These are phyloP conservation scores for Muntiacus muntjak DNA, from an alignment of 2,113 vertebrate species.

Conservation along the genomic window DNA sequence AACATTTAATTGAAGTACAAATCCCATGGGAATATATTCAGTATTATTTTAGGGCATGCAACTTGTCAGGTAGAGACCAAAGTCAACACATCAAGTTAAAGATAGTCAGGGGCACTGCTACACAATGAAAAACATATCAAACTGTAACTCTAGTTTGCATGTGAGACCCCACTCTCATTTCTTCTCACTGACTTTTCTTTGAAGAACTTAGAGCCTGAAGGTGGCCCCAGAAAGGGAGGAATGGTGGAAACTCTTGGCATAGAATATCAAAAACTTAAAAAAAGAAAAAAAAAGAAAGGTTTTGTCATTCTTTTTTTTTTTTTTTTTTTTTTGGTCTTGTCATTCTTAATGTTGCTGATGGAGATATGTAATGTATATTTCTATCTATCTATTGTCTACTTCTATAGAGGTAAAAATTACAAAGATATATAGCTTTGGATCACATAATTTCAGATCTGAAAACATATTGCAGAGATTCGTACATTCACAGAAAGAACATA, in stretches of 20 bases:
- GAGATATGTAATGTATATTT: not conserved
- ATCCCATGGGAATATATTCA: not conserved
- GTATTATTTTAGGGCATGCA: not conserved
- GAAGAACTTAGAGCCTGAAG: rapidly evolving
- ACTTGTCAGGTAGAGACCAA: not conserved
- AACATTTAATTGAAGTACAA: not conserved
- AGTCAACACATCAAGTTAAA: not conserved
- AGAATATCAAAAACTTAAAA: not conserved
- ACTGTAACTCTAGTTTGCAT: not conserved
- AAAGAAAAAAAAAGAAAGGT: not conserved
- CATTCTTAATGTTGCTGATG: not conserved
- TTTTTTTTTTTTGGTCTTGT: too few relatives aligned
- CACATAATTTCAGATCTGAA: not conserved
- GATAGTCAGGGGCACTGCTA: too few relatives aligned
- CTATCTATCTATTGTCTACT: not conserved
- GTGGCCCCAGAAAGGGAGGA: rapidly evolving
- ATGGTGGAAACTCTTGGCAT: not conserved
- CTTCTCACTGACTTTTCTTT: not conserved
- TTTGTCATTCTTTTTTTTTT: too few relatives aligned
- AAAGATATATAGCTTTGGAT: not conserved
- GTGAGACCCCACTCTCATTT: not conserved
- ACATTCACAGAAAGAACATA: not conserved
- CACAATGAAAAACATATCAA: not conserved
- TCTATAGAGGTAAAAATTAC: not conserved
- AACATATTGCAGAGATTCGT: not conserved